Evolutionary conservation across 1,140 invertebrate species (phyloP), one percentile per base, ranked within the genome.

Genomic region (Rhynchophorus ferrugineus): DNA sequence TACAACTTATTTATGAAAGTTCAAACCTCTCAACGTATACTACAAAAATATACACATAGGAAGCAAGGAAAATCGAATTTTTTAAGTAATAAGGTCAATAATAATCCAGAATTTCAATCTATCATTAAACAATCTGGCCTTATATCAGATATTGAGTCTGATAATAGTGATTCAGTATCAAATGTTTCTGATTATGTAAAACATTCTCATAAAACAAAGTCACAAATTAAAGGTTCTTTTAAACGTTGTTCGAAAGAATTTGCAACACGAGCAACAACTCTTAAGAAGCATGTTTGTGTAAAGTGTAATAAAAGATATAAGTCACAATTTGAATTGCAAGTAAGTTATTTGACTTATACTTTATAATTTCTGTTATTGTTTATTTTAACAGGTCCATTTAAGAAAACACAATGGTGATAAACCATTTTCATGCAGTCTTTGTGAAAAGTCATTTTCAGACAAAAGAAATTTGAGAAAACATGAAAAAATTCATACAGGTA

Each of bases 391-490:
- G 49, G 17, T 53, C 17, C 63, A 65, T 54, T 43, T 53, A 2
- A 59, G 46, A 52, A 61, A 18, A 58, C 76, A 77, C 57, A 70
- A 67, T 41, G 62, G 67, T 37, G 49, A 70, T 17, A 65, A 65
- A 18, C 73, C 74, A 3, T 78, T 68, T 56, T 72, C 73, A 57
- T 79, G 76, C 58, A 73, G 77, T 60, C 68, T 79, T 58, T 84
- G 82, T 68, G 81, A 80, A 11, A 90, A 89, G 67, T 74, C 77
- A 54, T 85, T 85, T 58, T 81, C 80, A 1, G 82, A 83, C 46
- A 83, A 83, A 66, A 76, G 77, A 3, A 79, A 79, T 1, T 66
- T 85, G 16, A 75, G 76, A 59, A 73, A 80, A 60, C 82, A 84
- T 60, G 71, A 81, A 59, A 78, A 80, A 16, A 80, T 84, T 48